Evolutionary conservation across 2,113 vertebrate species (phyloP), one percentile per base, ranked within the genome.

Genomic region (Paralichthys olivaceus): DNA sequence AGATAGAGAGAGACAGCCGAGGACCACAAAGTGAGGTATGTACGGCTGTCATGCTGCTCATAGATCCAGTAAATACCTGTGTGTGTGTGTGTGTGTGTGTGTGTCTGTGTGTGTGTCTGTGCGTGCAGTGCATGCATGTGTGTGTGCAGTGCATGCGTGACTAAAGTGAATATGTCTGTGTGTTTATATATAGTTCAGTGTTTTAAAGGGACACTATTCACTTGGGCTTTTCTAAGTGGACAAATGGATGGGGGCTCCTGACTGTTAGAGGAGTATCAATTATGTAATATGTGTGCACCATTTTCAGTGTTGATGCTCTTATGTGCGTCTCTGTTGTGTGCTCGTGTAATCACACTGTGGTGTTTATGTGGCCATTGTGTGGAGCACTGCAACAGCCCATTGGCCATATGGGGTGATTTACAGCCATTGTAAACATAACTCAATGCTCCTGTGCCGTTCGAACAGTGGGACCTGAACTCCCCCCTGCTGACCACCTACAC

Each of bases 1-100:
- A 77, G 70, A 83, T 57, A 86, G 79, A 61, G 60, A 83, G 34
- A 83, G 79, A 81, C 70, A 85, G 75, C 65, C 70, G 84, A 90
- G 70, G 82, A 85, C 60, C 77, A 87, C 80, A 89, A 85, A 93
- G 90, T 92, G 85, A 93, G 93, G 94, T 94, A 92, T 80, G 91
- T 89, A 83, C 75, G 29, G 58, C 80, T 90, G 80, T 87, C 84
- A 91, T 43, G 69, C 69, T 71, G 79, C 78, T 53, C 69, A 20
- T 67, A 14, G 64, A 69, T 40, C 54, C 54, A 71, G 68, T 28
- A 78, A 77, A 77, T 62, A 87, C 69, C 80, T 78, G 80, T 82
- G 65, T 57, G 29, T 70, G 5, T 57, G 11, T 64, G 29, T 68
- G 32, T 65, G 43, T 79, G 79, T 80, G 65, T 67, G 77, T 54